These are phyloP conservation scores for Echinarachnius parma DNA, from an alignment of 53 echinoderm and acorn worm species.

Conservation along the genomic window DNA sequence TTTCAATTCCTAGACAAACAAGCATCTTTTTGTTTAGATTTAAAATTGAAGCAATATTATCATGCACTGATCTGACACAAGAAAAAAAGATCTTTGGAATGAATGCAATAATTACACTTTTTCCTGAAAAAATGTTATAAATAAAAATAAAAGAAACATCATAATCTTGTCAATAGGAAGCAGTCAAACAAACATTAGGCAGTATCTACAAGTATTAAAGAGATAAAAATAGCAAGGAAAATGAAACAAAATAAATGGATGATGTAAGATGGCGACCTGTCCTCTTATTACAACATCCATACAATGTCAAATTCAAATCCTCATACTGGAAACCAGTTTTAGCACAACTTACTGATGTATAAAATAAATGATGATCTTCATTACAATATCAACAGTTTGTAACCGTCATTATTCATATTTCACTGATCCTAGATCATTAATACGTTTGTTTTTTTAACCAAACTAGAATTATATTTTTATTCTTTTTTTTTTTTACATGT, in stretches of 20 bases:
- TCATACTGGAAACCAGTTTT: background rate
- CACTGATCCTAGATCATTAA: constrained; percentile 18
- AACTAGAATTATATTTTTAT: constrained; percentile 43
- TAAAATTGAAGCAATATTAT: too few species aligned
- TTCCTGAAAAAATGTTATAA: background rate
- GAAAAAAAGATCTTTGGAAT: constrained; percentile 43
- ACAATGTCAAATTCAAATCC: background rate
- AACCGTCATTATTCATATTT: constrained; percentile 7
- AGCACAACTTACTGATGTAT: too few species aligned
- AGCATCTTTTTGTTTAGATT: too few species aligned
- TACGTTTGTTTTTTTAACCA: constrained; percentile 32
- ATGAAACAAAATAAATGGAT: too few species aligned
- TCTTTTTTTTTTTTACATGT: constrained; percentile 33
- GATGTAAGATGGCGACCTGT: too few species aligned
- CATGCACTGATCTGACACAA: too few species aligned
- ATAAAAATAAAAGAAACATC: too few species aligned
- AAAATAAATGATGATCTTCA: too few species aligned
- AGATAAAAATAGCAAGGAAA: background rate
- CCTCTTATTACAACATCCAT: too few species aligned
- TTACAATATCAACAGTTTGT: too few species aligned
- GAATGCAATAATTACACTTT: constrained; percentile 38
- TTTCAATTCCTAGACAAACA: too few species aligned
- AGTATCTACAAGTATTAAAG: constrained; percentile 20
- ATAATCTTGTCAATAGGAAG: too few species aligned
- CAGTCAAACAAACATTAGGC: background rate